These are phyloP conservation scores for Dryobates pubescens DNA, from an alignment of 2,797 vertebrate genomes.

Conservation along the genomic window DNA sequence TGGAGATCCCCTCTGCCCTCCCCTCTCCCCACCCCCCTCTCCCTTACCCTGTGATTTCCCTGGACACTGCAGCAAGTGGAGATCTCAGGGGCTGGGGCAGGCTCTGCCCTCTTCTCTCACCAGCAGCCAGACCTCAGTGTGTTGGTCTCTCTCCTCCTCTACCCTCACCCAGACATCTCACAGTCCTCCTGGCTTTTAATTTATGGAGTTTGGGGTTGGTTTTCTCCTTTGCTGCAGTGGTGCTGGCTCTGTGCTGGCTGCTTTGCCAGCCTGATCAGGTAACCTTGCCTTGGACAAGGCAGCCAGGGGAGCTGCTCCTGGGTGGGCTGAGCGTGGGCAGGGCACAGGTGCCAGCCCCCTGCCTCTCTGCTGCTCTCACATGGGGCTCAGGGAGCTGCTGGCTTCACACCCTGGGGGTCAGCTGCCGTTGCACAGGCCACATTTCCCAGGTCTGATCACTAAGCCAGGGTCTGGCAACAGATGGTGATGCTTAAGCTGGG, in stretches of 20 bases:
- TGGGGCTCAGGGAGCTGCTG: background rate
- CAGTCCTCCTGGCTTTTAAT: background rate
- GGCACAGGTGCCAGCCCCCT: background rate
- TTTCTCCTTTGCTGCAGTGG: background rate
- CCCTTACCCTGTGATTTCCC: background rate
- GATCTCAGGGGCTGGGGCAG: conserved; percentile 44
- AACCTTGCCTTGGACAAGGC: background rate
- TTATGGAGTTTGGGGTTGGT: too few species aligned
- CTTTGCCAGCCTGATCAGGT: background rate
- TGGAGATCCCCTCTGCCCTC: background rate
- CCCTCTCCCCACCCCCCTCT: background rate
- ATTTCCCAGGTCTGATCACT: background rate
- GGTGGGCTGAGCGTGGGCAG: background rate
- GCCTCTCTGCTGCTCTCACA: background rate
- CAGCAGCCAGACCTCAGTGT: conserved; percentile 5
- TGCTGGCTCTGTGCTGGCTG: background rate
- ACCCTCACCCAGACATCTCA: background rate
- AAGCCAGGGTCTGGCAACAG: background rate
- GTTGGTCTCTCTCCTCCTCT: background rate
- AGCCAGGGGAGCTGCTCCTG: background rate
- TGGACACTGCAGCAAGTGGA: conserved; percentile 8
- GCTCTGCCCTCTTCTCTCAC: conserved; percentile 24
- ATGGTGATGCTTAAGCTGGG: background rate
- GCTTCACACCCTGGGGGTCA: background rate
- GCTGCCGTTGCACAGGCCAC: background rate